Percentiles rank a stretch among this genome's conserved stretches.
Evolutionary conservation across 92 coral and sea anemone genomes (phyloP).

Genomic region (Hydrozoanthus gracilis): DNA sequence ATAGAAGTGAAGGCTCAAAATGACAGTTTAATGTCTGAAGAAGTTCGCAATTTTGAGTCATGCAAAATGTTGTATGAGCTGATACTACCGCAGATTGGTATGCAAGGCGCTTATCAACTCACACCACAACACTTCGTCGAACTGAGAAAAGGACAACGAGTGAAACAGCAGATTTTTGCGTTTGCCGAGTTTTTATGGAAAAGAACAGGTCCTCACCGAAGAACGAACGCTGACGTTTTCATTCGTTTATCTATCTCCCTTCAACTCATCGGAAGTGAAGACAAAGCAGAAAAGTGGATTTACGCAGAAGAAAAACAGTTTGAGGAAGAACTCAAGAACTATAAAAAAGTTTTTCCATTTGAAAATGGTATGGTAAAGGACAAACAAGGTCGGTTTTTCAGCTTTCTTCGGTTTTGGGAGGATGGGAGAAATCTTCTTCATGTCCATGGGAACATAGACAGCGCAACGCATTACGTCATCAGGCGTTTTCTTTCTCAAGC

Average conservation of each 20-base stretch:
- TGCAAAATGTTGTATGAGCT: conserved; percentile 38
- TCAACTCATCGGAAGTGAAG: conserved; percentile 58
- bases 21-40: conserved; percentile 21
- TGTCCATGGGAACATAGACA: conserved; percentile 58
- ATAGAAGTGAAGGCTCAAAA: conserved; percentile 13
- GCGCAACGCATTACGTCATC: conserved; percentile 61
- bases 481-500: conserved; percentile 73
- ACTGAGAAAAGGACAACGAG: conserved; percentile 4
- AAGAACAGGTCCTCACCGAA: conserved; percentile 33
- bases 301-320: conserved; percentile 69
- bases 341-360: not conserved
- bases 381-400: conserved; percentile 47
- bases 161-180: conserved; percentile 54
- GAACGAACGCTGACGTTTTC: conserved; percentile 65
- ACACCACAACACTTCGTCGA: conserved; percentile 11
- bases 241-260: conserved; percentile 72
- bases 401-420: conserved; percentile 79
- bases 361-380: conserved; percentile 69
- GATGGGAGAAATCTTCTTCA: conserved; percentile 61
- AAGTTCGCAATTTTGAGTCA: conserved; percentile 39
- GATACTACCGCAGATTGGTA: conserved; percentile 44
- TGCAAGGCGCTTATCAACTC: conserved; percentile 12
- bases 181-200: conserved; percentile 68
- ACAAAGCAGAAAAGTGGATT: conserved; percentile 54
- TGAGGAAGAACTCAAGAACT: conserved; percentile 21